Evolutionary conservation across 2,113 vertebrate genomes (phyloP).

Genomic region (Pseudonaja textilis): DNA sequence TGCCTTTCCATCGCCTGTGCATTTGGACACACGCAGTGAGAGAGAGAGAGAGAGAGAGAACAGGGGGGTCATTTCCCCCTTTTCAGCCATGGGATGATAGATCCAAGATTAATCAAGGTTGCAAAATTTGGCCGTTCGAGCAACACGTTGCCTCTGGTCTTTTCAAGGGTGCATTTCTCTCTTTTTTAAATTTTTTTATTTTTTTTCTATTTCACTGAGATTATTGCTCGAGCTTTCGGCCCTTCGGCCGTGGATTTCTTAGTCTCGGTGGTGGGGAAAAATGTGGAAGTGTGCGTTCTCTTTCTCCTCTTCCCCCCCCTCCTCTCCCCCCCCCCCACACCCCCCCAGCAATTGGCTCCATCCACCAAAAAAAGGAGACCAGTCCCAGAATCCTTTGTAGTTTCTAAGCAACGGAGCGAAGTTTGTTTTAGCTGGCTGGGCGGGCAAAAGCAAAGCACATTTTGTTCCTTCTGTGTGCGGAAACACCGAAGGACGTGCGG

Average conservation of each 20-base stretch:
- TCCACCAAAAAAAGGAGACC: constrained; percentile 38
- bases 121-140: background rate
- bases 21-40: too few relatives aligned
- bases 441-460: background rate
- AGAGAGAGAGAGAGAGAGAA: too few relatives aligned
- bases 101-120: background rate
- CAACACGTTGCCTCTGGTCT: background rate
- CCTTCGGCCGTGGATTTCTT: too few relatives aligned
- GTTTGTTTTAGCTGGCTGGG: background rate
- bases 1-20: too few relatives aligned
- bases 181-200: too few relatives aligned
- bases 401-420: constrained; percentile 60
- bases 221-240: too few relatives aligned
- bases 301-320: background rate
- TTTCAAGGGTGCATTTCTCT: background rate
- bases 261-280: constrained; percentile 9
- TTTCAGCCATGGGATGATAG: too few relatives aligned
- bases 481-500: constrained; percentile 21
- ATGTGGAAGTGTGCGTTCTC: constrained; percentile 45
- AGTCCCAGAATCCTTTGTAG: constrained; percentile 35
- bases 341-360: constrained; percentile 40
- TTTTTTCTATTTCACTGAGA: too few relatives aligned
- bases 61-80: background rate
- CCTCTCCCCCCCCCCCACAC: too few relatives aligned
- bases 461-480: constrained; percentile 14